Conservation (phyloP, 2,113 vertebrate species). For the Chrysemys picta region DNA sequence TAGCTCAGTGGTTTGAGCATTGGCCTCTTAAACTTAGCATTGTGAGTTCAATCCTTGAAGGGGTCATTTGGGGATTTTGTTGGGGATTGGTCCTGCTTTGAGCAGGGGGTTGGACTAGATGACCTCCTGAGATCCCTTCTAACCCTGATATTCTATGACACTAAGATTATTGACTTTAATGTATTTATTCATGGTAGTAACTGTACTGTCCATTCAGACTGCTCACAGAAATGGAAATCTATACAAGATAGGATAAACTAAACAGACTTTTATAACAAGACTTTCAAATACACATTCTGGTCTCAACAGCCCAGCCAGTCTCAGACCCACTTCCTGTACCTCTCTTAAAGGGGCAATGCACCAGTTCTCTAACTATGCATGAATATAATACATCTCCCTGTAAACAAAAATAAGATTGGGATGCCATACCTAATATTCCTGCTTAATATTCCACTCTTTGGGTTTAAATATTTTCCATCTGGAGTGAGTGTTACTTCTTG, state of each 20-base stretch:
- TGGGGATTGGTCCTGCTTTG: too few relatives aligned
- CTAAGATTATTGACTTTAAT: background rate
- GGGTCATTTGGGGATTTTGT: too few relatives aligned
- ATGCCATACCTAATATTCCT: background rate
- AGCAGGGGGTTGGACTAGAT: too few relatives aligned
- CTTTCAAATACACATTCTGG: background rate
- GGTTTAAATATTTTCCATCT: background rate
- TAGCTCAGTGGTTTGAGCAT: too few relatives aligned
- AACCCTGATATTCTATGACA: too few relatives aligned
- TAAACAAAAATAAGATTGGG: background rate
- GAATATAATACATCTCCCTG: background rate
- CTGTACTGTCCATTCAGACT: background rate
- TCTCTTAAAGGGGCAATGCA: background rate
- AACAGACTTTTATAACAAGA: background rate
- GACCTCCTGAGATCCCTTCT: too few relatives aligned
- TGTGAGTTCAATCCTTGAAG: too few relatives aligned
- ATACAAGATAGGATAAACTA: background rate
- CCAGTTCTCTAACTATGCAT: background rate
- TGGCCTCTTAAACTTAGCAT: too few relatives aligned
- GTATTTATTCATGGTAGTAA: background rate
- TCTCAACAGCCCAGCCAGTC: accelerated
- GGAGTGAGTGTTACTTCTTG: background rate
- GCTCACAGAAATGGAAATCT: background rate
- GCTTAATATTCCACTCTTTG: background rate
- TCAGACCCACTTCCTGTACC: background rate